Base-by-base conservation (phyloP, 2,888 invertebrate genomes). In the Acanthoscelides obtectus region DNA sequence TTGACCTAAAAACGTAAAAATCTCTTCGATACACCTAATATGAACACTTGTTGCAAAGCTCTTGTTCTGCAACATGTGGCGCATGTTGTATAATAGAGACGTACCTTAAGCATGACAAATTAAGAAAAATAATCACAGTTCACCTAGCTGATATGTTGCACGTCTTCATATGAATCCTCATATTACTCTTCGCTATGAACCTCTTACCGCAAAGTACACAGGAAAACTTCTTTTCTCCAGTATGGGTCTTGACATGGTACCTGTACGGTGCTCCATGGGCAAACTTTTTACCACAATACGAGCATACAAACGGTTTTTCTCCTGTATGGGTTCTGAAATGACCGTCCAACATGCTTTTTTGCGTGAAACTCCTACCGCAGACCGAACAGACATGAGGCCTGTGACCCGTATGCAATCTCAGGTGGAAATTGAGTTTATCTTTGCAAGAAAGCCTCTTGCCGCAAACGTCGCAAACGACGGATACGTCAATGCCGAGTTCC, bases 381-480 rank as follows among this genome's bases (percentile, higher is more conserved):
- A 75, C 20, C 12, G 74, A 68, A 69, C 79, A 79, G 3, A 72
- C 70, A 69, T 72, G 80, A 2, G 80, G 80, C 69, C 77, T 79
- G 22, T 77, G 79, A 1, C 79, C 79, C 0, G 78, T 81, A 66
- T 81, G 82, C 6, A 75, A 76, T 19, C 77, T 72, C 64, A 73
- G 74, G 66, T 82, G 82, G 6, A 74, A 72, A 2, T 66, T 76
- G 19, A 81, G 72, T 66, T 75, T 75, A 20, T 75, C 74, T 65
- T 71, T 72, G 22, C 75, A 72, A 17, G 71, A 74, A 22, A 80
- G 78, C 22, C 70, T 73, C 64, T 77, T 79, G 1, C 78, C 79
- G 76, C 87, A 87, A 17, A 86, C 84, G 72, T 87, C 86, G 78
- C 88, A 88, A 74, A 86, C 85, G 78, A 87, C 87, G 69, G 86